These are phyloP conservation scores for Austrofundulus limnaeus DNA, from an alignment of 2,113 vertebrate species.

Conservation along the genomic window DNA sequence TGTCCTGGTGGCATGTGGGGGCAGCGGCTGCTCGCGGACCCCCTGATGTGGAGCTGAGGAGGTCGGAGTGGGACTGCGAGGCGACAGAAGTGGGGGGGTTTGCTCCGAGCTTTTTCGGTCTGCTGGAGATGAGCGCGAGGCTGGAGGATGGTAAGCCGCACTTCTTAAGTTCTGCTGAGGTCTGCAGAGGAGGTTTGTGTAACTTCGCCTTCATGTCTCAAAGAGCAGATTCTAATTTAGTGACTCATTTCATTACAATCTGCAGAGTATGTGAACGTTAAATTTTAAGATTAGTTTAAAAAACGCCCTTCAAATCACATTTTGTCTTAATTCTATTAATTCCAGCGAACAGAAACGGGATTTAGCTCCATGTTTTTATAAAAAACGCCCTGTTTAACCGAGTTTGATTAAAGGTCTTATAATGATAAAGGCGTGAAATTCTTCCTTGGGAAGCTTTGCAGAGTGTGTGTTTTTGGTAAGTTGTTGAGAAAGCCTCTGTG, in stretches of 20 bases:
- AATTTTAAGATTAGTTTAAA: not conserved
- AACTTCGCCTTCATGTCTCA: not conserved
- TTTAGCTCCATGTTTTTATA: slow-evolving; percentile 5
- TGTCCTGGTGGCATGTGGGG: slow-evolving; percentile 8
- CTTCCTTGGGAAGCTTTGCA: too few species aligned
- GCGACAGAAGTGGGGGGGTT: not conserved
- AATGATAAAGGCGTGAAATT: not conserved
- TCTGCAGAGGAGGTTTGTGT: not conserved
- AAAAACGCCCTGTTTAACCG: slow-evolving; percentile 1
- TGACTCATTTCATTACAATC: not conserved
- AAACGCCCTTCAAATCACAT: slow-evolving; percentile 1
- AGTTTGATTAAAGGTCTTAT: slow-evolving; percentile 11
- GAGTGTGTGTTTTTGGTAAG: slow-evolving; percentile 23
- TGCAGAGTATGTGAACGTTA: not conserved
- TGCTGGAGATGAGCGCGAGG: slow-evolving; percentile 28
- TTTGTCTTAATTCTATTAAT: slow-evolving; percentile 8
- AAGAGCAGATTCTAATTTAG: not conserved
- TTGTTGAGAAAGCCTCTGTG: slow-evolving; percentile 13
- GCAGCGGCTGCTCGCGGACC: slow-evolving; percentile 13
- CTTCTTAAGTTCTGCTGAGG: slow-evolving; percentile 46
- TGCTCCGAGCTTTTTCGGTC: not conserved
- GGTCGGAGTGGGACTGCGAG: slow-evolving; percentile 24
- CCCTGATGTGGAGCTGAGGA: slow-evolving; percentile 28
- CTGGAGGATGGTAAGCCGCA: slow-evolving; percentile 48
- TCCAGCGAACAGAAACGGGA: not conserved